Base-by-base conservation (phyloP, 2,113 vertebrate species). In the Microtus richardsoni region DNA sequence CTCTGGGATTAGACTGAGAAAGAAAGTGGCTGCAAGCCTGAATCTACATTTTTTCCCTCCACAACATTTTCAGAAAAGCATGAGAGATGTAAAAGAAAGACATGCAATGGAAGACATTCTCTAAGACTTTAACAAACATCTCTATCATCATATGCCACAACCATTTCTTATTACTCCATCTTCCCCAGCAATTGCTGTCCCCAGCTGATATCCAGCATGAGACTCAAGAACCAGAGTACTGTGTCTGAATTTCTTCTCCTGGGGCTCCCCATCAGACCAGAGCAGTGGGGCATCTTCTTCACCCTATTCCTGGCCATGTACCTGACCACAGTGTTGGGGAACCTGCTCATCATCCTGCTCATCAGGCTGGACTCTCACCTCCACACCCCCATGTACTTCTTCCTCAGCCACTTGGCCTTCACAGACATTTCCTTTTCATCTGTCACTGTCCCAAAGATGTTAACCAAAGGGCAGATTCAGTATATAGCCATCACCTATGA, bases 221-320 rank as follows among this genome's bases (percentile, higher is more conserved):
- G 66, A 7, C 7, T 4, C 1, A 91, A 64, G 28, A 98, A 97
- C 71, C 71, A 93, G 73, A 97, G 93, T 7, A 30, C 2, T 0
- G 0, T 91, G 13, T 96, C 80, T 0, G 28, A 80, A 4, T 98
- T 97, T n/a, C 36, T 97, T 49, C 97, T 98, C 36, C 88, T 96
- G 85, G 97, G 96, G 1, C 68, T 98, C 3, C 93, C 95, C n/a
- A 91, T 97, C 24, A 0, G 0, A 10, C 70, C 62, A 47, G 91
- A 95, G 54, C 79, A 96, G 8, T 41, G 47, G 19, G 30, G 14
- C 0, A 0, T 86, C 2, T 87, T 91, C 85, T 96, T 88, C 0
- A 0, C 44, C n/a, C n/a, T 97, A 0, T 97, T 97, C 77, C 64
- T 66, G 64, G 28, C 11, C 28, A 66, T 66, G 28, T 66, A 66